These are phyloP conservation scores for Dicroscelio sp. DNA, from an alignment of 2,888 invertebrate species.

Conservation along the genomic window DNA sequence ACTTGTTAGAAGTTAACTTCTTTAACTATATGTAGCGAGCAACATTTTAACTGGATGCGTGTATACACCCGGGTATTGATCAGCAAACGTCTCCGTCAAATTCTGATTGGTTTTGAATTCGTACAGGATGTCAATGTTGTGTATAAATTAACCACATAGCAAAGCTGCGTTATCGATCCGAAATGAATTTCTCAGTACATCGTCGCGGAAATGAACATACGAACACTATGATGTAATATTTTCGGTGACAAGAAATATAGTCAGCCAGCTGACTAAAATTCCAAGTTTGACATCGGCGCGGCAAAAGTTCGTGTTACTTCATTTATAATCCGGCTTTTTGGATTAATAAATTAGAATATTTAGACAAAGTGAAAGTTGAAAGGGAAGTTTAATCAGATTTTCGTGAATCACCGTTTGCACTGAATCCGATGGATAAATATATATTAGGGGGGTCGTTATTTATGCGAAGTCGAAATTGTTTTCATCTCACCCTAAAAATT, in stretches of 20 bases:
- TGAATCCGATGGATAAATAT: neutral
- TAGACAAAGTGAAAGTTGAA: neutral
- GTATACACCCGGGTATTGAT: too few species aligned
- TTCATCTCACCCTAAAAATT: too few species aligned
- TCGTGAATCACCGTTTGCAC: neutral
- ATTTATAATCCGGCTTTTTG: slow-evolving; percentile 24
- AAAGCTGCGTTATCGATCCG: too few species aligned
- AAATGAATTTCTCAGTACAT: slow-evolving; percentile 22
- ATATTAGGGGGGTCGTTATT: too few species aligned
- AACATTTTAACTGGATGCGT: too few species aligned
- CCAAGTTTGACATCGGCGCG: neutral
- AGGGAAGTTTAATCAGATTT: slow-evolving; percentile 12
- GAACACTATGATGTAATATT: slow-evolving; percentile 8
- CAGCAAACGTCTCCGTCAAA: too few species aligned
- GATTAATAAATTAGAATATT: slow-evolving; percentile 32
- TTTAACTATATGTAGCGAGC: too few species aligned
- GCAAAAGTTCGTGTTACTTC: slow-evolving; percentile 46
- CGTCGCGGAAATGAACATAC: neutral
- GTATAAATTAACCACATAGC: too few species aligned
- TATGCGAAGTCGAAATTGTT: too few species aligned
- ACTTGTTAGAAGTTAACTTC: slow-evolving; percentile 8
- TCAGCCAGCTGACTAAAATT: slow-evolving; percentile 3
- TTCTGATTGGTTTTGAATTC: too few species aligned
- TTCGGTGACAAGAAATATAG: slow-evolving; percentile 13
- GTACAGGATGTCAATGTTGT: too few species aligned